Evolutionary conservation across 2,888 invertebrate species (phyloP).

Genomic region (Imbricaverruca yamaguchii): DNA sequence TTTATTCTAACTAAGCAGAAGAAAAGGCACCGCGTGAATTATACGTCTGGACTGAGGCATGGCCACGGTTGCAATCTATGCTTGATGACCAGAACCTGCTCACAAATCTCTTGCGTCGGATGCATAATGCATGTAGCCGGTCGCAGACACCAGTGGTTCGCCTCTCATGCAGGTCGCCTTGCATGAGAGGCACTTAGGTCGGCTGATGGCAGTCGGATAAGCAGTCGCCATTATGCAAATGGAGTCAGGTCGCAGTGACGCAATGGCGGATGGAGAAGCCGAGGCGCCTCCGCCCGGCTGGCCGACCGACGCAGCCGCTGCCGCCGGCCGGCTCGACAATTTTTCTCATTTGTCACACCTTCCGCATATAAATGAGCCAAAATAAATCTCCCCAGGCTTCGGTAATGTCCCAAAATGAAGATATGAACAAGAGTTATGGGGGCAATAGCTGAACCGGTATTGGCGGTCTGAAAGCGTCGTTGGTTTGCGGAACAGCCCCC

Average conservation of each 20-base stretch:
- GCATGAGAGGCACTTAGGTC: not conserved
- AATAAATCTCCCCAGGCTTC: not conserved
- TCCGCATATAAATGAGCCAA: not conserved
- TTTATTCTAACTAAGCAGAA: not conserved
- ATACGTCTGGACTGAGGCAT: not conserved
- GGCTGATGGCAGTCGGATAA: constrained; percentile 5
- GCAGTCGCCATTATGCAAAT: constrained; percentile 6
- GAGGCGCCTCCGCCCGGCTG: not conserved
- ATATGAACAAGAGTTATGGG: constrained; percentile 14
- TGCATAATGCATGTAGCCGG: constrained; percentile 11
- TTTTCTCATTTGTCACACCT: constrained; percentile 3
- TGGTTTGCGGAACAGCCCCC: not conserved
- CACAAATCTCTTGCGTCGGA: not conserved
- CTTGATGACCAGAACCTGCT: not conserved
- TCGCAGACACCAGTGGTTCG: not conserved
- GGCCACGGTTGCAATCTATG: not conserved
- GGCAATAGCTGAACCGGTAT: constrained; percentile 10
- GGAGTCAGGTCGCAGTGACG: not conserved
- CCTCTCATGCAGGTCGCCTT: not conserved
- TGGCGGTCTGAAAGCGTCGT: not conserved
- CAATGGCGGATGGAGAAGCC: not conserved
- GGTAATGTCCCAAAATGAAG: constrained; percentile 19
- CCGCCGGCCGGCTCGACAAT: not conserved
- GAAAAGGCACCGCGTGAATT: constrained; percentile 1
- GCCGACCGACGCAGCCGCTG: not conserved